Conservation (phyloP, 2,113 vertebrate genomes). For the Seriola quinqueradiata region DNA sequence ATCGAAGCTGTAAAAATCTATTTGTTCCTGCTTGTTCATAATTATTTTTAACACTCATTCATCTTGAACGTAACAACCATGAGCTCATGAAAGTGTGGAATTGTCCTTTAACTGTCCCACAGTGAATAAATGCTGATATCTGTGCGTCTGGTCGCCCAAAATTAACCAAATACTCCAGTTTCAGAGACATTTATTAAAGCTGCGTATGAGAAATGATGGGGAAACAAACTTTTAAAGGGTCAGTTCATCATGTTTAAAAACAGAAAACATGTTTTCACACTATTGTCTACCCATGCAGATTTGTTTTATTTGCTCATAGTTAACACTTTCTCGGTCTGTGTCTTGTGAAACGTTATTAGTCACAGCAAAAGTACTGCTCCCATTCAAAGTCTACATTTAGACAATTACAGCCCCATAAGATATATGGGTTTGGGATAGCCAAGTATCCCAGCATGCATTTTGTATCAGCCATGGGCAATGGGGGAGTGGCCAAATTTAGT, state of each 20-base stretch:
- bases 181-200: neutral
- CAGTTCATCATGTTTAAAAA: neutral
- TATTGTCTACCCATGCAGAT: too few relatives aligned
- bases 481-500: too few relatives aligned
- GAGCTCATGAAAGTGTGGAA: neutral
- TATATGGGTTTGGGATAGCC: too few relatives aligned
- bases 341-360: too few relatives aligned
- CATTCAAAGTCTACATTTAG: too few relatives aligned
- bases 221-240: neutral
- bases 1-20: neutral
- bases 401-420: too few relatives aligned
- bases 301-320: neutral
- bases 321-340: too few relatives aligned
- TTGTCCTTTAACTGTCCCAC: neutral
- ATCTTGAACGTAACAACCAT: neutral
- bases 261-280: too few relatives aligned
- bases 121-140: neutral
- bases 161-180: neutral
- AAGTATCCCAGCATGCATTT: too few relatives aligned
- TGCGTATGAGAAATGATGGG: neutral
- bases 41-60: neutral
- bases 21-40: neutral
- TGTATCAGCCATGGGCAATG: too few relatives aligned
- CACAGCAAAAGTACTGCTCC: too few relatives aligned
- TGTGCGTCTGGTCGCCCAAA: neutral